Percentiles rank a stretch among this genome's conserved stretches.
Evolutionary conservation across 2,797 vertebrate species (phyloP).

Genomic region (Meriones psammophilus): DNA sequence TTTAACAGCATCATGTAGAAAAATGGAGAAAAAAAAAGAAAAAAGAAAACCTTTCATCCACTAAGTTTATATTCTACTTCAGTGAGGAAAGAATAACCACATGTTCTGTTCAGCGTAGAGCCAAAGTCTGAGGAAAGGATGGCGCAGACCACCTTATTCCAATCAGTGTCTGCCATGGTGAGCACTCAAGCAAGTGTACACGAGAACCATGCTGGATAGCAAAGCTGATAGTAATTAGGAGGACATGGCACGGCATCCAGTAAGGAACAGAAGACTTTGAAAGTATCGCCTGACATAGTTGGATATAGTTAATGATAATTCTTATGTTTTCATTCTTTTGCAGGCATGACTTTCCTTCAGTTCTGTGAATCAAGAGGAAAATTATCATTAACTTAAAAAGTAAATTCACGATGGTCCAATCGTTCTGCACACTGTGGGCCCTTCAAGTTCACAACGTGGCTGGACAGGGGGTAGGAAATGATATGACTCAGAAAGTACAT

Average conservation of each 20-base stretch:
- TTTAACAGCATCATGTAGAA: not conserved
- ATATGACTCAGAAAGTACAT: not conserved
- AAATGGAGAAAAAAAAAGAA: not conserved
- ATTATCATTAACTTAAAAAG: not conserved
- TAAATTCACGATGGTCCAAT: not conserved
- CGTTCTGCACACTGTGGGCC: not conserved
- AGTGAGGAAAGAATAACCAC: not conserved
- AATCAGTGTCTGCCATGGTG: accelerated
- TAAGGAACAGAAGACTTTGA: not conserved
- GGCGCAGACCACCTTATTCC: not conserved
- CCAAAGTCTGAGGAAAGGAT: not conserved
- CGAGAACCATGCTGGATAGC: not conserved
- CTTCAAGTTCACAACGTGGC: not conserved
- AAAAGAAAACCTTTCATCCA: not conserved
- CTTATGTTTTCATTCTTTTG: conserved; percentile 27
- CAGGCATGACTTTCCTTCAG: not conserved
- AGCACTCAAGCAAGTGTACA: not conserved
- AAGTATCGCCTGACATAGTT: not conserved
- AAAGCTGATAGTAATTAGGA: not conserved
- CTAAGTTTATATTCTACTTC: not conserved
- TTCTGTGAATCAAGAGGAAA: conserved; percentile 15
- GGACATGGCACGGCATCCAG: accelerated
- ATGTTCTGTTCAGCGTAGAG: not conserved
- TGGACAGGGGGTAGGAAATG: not conserved
- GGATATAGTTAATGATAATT: not conserved